These are phyloP conservation scores for Drosophila pseudotalamancana DNA, from an alignment of 2,888 invertebrate genomes.

Conservation along the genomic window DNA sequence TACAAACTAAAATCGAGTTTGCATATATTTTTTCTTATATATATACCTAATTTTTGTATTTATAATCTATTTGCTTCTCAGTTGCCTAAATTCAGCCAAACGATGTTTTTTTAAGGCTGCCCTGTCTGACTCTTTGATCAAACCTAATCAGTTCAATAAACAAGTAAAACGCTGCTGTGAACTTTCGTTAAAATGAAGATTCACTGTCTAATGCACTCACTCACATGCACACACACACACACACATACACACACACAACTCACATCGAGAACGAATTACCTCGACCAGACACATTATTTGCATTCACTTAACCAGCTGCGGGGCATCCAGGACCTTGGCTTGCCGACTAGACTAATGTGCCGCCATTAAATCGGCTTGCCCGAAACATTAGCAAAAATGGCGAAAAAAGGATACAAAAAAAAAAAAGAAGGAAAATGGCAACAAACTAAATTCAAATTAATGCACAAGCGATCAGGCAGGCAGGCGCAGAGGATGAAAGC, in stretches of 20 bases:
- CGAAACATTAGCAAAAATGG: constrained; percentile 55
- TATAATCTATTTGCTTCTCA: too few species aligned
- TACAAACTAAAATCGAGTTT: too few species aligned
- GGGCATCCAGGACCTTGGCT: constrained; percentile 12
- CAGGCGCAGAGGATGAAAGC: background rate
- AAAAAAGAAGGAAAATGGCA: constrained; percentile 8
- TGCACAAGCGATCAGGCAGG: constrained; percentile 54
- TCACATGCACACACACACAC: background rate
- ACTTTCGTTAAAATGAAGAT: background rate
- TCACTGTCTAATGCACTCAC: constrained; percentile 4
- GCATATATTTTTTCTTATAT: too few species aligned
- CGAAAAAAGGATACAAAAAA: constrained; percentile 8
- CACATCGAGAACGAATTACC: constrained; percentile 3
- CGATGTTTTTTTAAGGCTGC: too few species aligned
- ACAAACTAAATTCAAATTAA: constrained; percentile 61
- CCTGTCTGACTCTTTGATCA: background rate
- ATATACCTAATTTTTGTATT: too few species aligned
- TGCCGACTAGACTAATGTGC: constrained; percentile 54
- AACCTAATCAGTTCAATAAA: constrained; percentile 7
- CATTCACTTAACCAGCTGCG: constrained; percentile 18
- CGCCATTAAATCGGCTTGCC: constrained; percentile 67
- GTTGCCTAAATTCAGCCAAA: too few species aligned
- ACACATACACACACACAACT: background rate
- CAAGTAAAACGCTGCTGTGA: background rate
- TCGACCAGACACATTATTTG: constrained; percentile 38